Evolutionary conservation across 1,140 invertebrate species (phyloP).

Genomic region (Stenopsyche tienmushanensis): DNA sequence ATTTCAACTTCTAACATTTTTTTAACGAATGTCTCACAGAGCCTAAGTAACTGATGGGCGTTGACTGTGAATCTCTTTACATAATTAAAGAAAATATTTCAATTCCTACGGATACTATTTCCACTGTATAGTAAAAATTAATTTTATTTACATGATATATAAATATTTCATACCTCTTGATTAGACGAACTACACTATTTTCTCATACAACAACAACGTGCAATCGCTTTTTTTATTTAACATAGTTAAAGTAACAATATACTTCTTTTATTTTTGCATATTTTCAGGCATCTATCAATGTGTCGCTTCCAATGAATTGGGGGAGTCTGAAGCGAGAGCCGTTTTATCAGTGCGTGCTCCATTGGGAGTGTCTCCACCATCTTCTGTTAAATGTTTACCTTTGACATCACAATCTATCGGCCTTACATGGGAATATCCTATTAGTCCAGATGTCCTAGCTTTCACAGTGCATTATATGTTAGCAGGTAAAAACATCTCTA

Average conservation of each 20-base stretch:
- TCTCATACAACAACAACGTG: too few species aligned
- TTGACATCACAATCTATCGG: constrained; percentile 39
- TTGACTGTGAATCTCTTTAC: too few species aligned
- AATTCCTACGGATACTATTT: too few species aligned
- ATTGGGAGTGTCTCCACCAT: constrained; percentile 42
- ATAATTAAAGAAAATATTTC: too few species aligned
- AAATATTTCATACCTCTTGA: too few species aligned
- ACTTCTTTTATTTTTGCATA: neutral
- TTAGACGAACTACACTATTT: too few species aligned
- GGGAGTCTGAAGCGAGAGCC: constrained; percentile 43
- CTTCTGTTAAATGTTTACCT: constrained; percentile 44
- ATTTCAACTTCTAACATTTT: too few species aligned
- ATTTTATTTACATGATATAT: too few species aligned
- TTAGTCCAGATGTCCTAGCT: constrained; percentile 41
- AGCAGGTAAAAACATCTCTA: constrained; percentile 14
- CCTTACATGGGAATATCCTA: constrained; percentile 42
- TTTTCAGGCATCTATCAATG: constrained; percentile 50
- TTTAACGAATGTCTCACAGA: too few species aligned
- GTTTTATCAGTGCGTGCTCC: constrained; percentile 45
- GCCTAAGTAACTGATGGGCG: too few species aligned
- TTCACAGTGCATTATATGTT: constrained; percentile 45
- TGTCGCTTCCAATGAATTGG: constrained; percentile 44
- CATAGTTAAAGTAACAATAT: neutral
- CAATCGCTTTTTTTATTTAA: neutral
- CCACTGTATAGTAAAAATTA: too few species aligned